A percentile compares a stretch with the other conserved stretches of the same genome.
Evolutionary conservation across 2,113 vertebrate genomes (phyloP).

Genomic region (Bucco capensis): DNA sequence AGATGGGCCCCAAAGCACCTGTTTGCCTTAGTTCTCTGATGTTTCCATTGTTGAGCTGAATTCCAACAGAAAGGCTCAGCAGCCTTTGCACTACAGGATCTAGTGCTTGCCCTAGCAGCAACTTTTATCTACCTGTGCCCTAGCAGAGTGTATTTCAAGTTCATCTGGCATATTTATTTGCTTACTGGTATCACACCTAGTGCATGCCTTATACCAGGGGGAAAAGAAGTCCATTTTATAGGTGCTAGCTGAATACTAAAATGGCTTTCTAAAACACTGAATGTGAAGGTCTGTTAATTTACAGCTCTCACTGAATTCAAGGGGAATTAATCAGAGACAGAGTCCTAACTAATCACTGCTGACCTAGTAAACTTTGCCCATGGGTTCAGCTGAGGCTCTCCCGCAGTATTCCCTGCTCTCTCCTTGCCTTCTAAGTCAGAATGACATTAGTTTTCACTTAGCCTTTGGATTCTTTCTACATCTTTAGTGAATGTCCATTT

Average conservation of each 20-base stretch:
- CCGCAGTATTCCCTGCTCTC: fast-evolving
- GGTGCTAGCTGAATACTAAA: not conserved
- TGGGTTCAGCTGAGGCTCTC: not conserved
- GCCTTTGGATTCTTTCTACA: not conserved
- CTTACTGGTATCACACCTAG: not conserved
- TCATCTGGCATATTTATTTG: not conserved
- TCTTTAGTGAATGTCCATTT: not conserved
- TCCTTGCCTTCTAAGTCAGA: not conserved
- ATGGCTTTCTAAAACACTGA: not conserved
- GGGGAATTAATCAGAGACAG: not conserved
- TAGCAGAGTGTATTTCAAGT: not conserved
- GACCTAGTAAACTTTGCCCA: not conserved
- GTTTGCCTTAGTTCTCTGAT: not conserved
- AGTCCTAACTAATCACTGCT: not conserved
- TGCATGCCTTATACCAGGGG: fast-evolving
- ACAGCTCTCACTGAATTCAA: not conserved
- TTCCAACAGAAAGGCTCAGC: not conserved
- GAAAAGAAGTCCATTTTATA: not conserved
- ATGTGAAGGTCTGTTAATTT: not conserved
- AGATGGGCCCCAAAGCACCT: not conserved
- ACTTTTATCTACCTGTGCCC: not conserved
- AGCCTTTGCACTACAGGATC: too few species aligned
- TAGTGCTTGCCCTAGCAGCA: too few species aligned
- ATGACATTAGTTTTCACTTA: not conserved
- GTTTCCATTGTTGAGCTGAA: not conserved